A percentile compares a stretch with the other conserved stretches of the same genome.
These are phyloP conservation scores for Megamerina dolium DNA, from an alignment of 2,888 invertebrate species.

Conservation along the genomic window DNA sequence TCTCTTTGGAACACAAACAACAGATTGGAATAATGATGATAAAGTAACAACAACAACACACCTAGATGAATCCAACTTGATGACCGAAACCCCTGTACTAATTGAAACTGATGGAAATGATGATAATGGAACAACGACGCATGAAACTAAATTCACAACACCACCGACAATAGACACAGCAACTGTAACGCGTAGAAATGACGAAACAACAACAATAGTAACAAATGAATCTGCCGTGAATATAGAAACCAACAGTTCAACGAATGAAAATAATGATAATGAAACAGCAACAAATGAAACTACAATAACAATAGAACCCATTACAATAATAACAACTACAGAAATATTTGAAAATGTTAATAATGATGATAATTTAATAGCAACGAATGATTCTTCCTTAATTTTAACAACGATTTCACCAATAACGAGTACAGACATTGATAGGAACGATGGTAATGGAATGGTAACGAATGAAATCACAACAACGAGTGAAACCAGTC, in stretches of 20 bases:
- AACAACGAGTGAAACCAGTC: background rate
- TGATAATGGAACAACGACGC: background rate
- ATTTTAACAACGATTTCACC: no score
- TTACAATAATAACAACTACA: background rate
- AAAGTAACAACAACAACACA: no score
- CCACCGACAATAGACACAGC: no score
- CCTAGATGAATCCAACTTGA: no score
- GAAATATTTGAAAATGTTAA: no score
- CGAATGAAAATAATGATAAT: background rate
- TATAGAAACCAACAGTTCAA: background rate
- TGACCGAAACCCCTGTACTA: no score
- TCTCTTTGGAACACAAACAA: background rate
- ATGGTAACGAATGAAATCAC: background rate
- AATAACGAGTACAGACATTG: no score
- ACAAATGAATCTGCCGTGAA: no score
- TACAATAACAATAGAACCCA: background rate
- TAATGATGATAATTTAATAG: no score
- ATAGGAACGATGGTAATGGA: no score
- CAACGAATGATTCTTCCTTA: no score
- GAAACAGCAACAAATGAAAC: conserved; percentile 1
- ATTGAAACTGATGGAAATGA: background rate
- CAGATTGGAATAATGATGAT: background rate
- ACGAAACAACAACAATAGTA: background rate
- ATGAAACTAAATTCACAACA: background rate
- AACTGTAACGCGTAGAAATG: background rate